Evolutionary conservation across 1,140 invertebrate genomes (phyloP).

Genomic region (Odontomachus brunneus): DNA sequence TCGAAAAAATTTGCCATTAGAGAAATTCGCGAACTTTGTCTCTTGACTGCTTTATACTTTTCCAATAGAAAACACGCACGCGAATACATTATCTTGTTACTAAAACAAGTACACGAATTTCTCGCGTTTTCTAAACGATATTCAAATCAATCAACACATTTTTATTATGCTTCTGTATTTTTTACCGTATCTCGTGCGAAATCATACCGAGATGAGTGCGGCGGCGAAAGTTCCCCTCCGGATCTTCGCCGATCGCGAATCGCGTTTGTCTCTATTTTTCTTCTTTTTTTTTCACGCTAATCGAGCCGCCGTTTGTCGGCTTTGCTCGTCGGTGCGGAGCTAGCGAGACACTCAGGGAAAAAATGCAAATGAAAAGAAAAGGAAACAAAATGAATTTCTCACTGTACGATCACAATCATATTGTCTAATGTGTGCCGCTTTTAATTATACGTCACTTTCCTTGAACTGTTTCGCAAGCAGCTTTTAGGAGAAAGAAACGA

Average conservation of each 20-base stretch:
- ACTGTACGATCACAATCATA: conserved; percentile 6
- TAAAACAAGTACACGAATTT: too few relatives aligned
- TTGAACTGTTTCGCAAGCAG: conserved; percentile 84
- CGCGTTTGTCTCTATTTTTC: neutral
- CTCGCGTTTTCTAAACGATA: too few relatives aligned
- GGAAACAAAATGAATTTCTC: conserved; percentile 9
- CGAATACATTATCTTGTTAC: neutral
- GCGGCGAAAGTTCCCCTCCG: too few relatives aligned
- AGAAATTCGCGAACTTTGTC: neutral
- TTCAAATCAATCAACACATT: neutral
- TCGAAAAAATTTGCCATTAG: too few relatives aligned
- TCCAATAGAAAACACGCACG: neutral
- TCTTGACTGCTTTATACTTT: conserved; percentile 13
- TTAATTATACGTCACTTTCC: conserved; percentile 54
- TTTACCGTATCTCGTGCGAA: too few relatives aligned
- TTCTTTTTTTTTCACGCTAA: neutral
- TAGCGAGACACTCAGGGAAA: conserved; percentile 64
- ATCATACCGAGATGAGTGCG: too few relatives aligned
- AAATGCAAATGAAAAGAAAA: too few relatives aligned
- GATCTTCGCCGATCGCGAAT: neutral
- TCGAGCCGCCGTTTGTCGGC: neutral
- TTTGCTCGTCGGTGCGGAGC: conserved; percentile 53
- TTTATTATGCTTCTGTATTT: neutral
- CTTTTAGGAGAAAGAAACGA: conserved; percentile 85
- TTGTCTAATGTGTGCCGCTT: conserved; percentile 53